Evolutionary conservation across 1,140 invertebrate species (phyloP).

Genomic region (Apis laboriosa): DNA sequence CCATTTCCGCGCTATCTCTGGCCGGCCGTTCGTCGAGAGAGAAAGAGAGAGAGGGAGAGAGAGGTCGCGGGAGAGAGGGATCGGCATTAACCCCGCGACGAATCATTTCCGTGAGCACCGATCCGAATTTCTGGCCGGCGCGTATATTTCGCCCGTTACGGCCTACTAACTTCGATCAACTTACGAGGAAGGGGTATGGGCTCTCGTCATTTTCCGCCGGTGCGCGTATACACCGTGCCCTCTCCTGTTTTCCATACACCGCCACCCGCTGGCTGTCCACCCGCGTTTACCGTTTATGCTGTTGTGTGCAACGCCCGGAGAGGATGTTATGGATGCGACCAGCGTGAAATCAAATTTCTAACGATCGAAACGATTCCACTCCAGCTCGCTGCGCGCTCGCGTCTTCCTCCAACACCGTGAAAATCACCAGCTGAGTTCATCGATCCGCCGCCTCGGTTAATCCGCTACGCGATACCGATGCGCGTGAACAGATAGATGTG

Average conservation of each 20-base stretch:
- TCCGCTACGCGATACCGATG: constrained; percentile 18
- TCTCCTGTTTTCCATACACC: constrained; percentile 44
- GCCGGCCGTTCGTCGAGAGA: background rate
- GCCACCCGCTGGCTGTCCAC: background rate
- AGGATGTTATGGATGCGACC: constrained; percentile 72
- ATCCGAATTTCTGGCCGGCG: constrained; percentile 19
- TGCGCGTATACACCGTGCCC: background rate
- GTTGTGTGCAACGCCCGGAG: constrained; percentile 53
- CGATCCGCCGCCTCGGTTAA: constrained; percentile 30
- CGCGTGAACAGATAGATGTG: too few relatives aligned
- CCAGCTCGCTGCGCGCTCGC: background rate
- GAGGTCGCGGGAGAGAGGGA: too few relatives aligned
- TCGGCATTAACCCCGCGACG: constrained; percentile 27
- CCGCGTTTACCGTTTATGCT: constrained; percentile 45
- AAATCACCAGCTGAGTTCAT: constrained; percentile 37
- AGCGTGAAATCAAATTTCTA: constrained; percentile 78
- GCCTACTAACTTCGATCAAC: constrained; percentile 44
- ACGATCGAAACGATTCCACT: constrained; percentile 66
- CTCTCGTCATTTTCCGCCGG: constrained; percentile 18
- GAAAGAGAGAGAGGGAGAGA: too few relatives aligned
- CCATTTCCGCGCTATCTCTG: constrained; percentile 21
- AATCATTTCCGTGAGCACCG: constrained; percentile 20
- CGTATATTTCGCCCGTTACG: constrained; percentile 26
- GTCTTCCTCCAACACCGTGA: constrained; percentile 8
- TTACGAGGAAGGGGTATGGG: constrained; percentile 13